These are phyloP conservation scores for Siphamia tubifer DNA, from an alignment of 2,113 vertebrate species.

Conservation along the genomic window DNA sequence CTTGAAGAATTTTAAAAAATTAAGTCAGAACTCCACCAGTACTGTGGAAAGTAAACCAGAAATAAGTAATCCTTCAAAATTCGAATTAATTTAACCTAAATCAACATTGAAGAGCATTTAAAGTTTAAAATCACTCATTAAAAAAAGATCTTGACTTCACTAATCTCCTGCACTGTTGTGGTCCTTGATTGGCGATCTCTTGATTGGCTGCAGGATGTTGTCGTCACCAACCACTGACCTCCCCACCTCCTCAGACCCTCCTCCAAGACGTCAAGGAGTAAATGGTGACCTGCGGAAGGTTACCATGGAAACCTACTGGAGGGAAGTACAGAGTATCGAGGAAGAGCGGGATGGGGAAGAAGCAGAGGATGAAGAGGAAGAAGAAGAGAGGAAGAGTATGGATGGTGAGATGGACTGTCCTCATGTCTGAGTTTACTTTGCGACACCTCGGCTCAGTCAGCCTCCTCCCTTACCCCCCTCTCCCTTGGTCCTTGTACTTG, in stretches of 20 bases:
- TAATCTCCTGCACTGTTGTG: too few species aligned
- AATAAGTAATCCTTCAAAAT: too few species aligned
- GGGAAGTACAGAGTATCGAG: neutral
- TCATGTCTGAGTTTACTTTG: neutral
- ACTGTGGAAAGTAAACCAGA: too few species aligned
- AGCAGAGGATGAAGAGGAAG: too few species aligned
- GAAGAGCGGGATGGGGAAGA: neutral
- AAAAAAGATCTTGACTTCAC: neutral
- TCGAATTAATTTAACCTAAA: too few species aligned
- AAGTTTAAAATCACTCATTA: too few species aligned
- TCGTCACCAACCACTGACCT: slow-evolving; percentile 1
- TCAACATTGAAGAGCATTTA: too few species aligned
- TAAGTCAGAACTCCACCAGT: too few species aligned
- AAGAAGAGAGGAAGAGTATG: slow-evolving; percentile 57
- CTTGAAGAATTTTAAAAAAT: too few species aligned
- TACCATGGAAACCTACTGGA: slow-evolving; percentile 11
- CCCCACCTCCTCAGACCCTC: neutral
- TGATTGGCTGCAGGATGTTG: slow-evolving; percentile 37
- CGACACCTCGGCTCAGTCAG: too few species aligned
- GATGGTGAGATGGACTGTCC: slow-evolving; percentile 38
- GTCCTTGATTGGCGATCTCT: neutral
- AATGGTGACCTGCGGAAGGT: neutral
- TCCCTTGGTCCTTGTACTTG: too few species aligned
- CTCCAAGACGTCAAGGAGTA: neutral
- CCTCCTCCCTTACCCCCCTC: too few species aligned